A percentile compares a stretch with the other conserved stretches of the same genome.
Conservation (phyloP, 30 jellyfish, hydroid and myxozoan species). For the Catostylus mosaicus region DNA sequence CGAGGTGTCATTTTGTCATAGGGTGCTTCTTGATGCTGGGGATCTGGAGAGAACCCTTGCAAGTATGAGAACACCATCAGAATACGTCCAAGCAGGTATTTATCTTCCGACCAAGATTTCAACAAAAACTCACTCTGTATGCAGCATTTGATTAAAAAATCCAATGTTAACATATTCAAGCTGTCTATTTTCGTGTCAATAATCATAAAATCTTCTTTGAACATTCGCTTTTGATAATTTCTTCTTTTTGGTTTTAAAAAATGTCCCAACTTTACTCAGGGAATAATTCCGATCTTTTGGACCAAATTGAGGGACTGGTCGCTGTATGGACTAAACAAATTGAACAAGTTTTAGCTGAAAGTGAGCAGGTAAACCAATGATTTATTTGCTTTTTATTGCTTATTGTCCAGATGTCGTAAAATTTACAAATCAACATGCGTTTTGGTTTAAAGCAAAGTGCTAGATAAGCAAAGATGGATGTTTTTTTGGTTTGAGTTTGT, state of each 20-base stretch:
- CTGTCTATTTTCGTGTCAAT: too few species aligned
- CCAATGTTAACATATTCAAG: too few species aligned
- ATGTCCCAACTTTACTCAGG: conserved; percentile 3
- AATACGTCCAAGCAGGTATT: conserved; percentile 78
- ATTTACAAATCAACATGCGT: not conserved
- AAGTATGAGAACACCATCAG: conserved; percentile 83
- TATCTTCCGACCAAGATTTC: not conserved
- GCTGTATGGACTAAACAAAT: conserved; percentile 86
- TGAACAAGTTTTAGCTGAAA: conserved; percentile 86
- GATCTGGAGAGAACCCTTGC: conserved; percentile 67
- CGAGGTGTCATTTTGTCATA: conserved; percentile 3
- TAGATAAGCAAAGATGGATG: too few species aligned
- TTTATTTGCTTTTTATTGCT: not conserved
- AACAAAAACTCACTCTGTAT: not conserved
- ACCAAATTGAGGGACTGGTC: conserved; percentile 69
- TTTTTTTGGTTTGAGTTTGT: not conserved
- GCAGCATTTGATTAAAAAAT: too few species aligned
- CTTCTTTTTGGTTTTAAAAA: not conserved
- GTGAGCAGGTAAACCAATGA: conserved; percentile 73
- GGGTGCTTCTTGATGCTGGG: conserved; percentile 80
- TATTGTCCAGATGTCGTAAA: not conserved
- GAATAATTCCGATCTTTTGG: conserved; percentile 62
- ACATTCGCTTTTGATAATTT: not conserved
- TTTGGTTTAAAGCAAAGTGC: too few species aligned
- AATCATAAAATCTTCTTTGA: too few species aligned